Evolutionary conservation across 2,797 vertebrate species (phyloP), one percentile per base, ranked within the genome.

Genomic region (Delichon dasypus): DNA sequence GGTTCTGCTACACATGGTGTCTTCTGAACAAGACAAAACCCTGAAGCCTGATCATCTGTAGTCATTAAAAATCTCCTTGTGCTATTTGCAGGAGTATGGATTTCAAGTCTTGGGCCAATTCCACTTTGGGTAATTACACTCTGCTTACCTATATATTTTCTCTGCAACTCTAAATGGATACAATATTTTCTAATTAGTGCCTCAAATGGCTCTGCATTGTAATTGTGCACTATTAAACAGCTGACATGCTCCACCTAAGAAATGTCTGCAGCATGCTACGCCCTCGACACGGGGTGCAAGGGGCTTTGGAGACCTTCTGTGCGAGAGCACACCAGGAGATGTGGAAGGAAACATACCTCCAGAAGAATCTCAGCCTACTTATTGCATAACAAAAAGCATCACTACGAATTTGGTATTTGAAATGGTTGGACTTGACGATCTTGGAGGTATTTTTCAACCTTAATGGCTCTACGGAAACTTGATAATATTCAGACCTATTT

Each of bases 111-210:
- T 91, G 87, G 94, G 91, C 92, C 94, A 97, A 93, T 91, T 97
- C 85, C 94, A 97, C 93, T 97, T 89, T 82, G 96, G 96, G 79
- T 96, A 95, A 97, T 97, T 96, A 93, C 93, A 91, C 73, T 95
- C 87, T 96, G 94, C 94, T 97, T 96, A 94, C 82, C 94, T 96
- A 94, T 96, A 96, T 96, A 94, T 97, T 97, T 96, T 90, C 79
- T 88, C 92, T 71, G 88, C 74, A 93, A 96, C 80, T 86, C 94
- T 93, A 97, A 96, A 94, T 94, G 94, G 91, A 94, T 95, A 95
- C 79, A 91, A 51, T 97, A 97, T 96, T 96, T 97, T 96, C 94
- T 82, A 96, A 94, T 96, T 96, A 96, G 92, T 91, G 85, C 83
- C 85, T 94, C 90, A 91, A 96, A 94, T 88, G 74, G 83, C 25